Evolutionary conservation across 2,113 vertebrate species (phyloP).

Genomic region (Mirounga angustirostris): DNA sequence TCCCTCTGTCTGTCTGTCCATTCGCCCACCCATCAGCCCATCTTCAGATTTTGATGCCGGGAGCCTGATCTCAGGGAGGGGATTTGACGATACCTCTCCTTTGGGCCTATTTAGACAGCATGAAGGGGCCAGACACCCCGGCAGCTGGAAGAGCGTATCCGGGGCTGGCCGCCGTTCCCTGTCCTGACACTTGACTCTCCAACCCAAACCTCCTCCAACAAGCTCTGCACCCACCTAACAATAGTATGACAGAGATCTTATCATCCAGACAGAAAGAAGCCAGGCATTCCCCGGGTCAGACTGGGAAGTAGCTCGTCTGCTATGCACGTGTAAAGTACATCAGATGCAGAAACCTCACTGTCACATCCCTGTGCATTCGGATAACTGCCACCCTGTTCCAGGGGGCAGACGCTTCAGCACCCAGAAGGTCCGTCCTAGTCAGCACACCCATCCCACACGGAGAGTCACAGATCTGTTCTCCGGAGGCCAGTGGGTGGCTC

Average conservation of each 20-base stretch:
- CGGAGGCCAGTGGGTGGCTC: too few relatives aligned
- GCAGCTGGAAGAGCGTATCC: neutral
- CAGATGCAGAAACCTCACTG: neutral
- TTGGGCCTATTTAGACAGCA: neutral
- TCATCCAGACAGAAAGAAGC: neutral
- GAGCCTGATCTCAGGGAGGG: neutral
- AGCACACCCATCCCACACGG: rapidly evolving
- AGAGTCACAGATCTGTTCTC: neutral
- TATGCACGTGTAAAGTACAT: neutral
- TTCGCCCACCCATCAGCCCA: neutral
- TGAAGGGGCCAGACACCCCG: neutral
- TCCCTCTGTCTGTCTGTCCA: neutral
- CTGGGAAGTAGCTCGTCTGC: rapidly evolving
- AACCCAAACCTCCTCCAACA: rapidly evolving
- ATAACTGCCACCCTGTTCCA: rapidly evolving
- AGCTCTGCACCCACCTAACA: neutral
- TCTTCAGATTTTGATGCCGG: neutral
- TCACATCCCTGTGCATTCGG: neutral
- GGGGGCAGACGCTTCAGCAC: neutral
- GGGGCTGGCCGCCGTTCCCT: rapidly evolving
- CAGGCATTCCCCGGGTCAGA: neutral
- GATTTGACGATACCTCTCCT: neutral
- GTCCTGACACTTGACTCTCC: neutral
- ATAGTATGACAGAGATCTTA: rapidly evolving
- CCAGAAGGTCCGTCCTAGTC: neutral